Percentiles rank a stretch among this genome's conserved stretches.
Evolutionary conservation across 2,888 invertebrate species (phyloP).

Genomic region (Melanotus villosus): DNA sequence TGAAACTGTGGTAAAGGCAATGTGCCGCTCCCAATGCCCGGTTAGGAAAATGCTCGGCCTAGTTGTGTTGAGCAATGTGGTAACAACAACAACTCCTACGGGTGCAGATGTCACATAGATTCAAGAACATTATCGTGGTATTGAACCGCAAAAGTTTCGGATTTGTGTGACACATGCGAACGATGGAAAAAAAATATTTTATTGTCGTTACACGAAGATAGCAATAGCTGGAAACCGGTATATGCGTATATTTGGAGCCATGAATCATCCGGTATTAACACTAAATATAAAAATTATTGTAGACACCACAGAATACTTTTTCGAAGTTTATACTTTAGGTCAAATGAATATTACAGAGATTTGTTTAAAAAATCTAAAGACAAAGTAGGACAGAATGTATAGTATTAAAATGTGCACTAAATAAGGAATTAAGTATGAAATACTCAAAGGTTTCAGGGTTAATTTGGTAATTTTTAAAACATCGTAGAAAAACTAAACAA

Average conservation of each 20-base stretch:
- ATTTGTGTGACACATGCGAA: constrained; percentile 8
- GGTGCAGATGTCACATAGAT: constrained; percentile 16
- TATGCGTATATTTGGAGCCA: neutral
- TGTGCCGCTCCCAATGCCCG: constrained; percentile 16
- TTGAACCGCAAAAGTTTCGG: constrained; percentile 1
- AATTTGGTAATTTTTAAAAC: too few species aligned
- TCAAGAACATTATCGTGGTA: constrained; percentile 17
- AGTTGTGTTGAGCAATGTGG: constrained; percentile 12
- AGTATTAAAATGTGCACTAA: too few species aligned
- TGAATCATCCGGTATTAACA: neutral
- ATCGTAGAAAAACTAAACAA: too few species aligned
- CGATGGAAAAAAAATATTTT: neutral
- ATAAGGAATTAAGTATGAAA: too few species aligned
- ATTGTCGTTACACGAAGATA: neutral
- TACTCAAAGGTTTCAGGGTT: too few species aligned
- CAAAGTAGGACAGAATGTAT: too few species aligned
- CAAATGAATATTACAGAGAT: too few species aligned
- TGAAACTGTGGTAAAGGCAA: constrained; percentile 3
- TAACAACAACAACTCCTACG: constrained; percentile 26
- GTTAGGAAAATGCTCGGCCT: constrained; percentile 25
- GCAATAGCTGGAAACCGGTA: neutral
- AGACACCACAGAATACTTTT: too few species aligned
- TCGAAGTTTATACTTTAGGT: too few species aligned
- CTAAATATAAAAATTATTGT: too few species aligned
- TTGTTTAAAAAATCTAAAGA: too few species aligned